Percentiles rank a stretch among this genome's conserved stretches.
These are phyloP conservation scores for Belgica antarctica DNA, from an alignment of 2,888 invertebrate species.

Conservation along the genomic window DNA sequence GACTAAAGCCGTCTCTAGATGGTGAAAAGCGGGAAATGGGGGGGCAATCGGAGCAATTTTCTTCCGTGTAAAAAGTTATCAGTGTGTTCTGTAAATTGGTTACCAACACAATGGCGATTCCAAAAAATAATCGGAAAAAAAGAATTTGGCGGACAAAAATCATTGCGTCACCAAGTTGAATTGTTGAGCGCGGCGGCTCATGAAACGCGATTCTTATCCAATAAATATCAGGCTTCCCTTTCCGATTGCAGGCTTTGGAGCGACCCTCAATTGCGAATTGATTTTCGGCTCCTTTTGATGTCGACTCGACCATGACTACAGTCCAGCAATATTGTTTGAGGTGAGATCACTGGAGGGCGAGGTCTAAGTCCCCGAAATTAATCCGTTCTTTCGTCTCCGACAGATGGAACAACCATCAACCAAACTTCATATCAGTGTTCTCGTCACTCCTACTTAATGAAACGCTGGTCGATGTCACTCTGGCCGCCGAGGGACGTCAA, in stretches of 20 bases:
- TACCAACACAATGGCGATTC: slow-evolving; percentile 17
- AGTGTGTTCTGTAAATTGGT: no score
- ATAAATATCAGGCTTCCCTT: background rate
- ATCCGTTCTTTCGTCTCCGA: slow-evolving; percentile 46
- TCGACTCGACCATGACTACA: slow-evolving; percentile 47
- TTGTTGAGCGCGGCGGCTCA: background rate
- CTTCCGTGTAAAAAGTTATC: slow-evolving; percentile 33
- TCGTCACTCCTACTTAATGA: slow-evolving; percentile 78
- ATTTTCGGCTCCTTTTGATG: slow-evolving; percentile 12
- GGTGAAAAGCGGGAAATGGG: background rate
- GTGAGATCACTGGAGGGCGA: background rate
- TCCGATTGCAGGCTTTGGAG: background rate
- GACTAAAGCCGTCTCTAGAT: background rate
- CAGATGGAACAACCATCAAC: slow-evolving; percentile 91
- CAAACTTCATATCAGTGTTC: slow-evolving; percentile 87
- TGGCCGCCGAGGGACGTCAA: slow-evolving; percentile 87
- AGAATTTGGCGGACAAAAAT: slow-evolving; percentile 42
- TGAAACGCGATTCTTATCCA: background rate
- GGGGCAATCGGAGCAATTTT: background rate
- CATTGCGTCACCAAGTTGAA: slow-evolving; percentile 39
- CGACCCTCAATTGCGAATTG: slow-evolving; percentile 13
- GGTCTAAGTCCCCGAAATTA: background rate
- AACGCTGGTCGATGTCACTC: slow-evolving; percentile 82
- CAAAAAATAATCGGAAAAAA: slow-evolving; percentile 30
- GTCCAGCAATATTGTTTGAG: slow-evolving; percentile 73